phyloP scores from a whole-genome alignment of 2,888 invertebrate genomes.

The Aphrophora alni region DNA sequence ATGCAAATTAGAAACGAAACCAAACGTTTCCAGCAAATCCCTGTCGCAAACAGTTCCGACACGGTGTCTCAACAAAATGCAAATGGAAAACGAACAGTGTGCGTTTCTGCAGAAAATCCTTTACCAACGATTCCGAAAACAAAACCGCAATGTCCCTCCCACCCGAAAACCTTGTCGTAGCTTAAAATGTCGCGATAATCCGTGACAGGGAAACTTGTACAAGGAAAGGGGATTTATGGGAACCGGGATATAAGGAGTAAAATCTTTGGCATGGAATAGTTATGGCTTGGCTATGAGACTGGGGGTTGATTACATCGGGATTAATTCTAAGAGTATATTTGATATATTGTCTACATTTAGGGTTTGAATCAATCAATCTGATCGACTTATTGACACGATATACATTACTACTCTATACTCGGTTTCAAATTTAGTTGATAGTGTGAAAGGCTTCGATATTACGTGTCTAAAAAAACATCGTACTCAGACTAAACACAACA shows the following conservation, averaged over 20 bases:
- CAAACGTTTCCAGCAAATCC: slow-evolving; percentile 44
- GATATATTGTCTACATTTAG: not conserved
- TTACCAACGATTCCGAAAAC: not conserved
- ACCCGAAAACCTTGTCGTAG: not conserved
- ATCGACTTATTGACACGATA: not conserved
- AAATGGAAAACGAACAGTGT: not conserved
- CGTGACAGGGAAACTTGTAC: not conserved
- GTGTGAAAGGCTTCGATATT: no score
- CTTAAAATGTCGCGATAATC: not conserved
- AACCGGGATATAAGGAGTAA: not conserved
- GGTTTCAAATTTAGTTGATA: no score
- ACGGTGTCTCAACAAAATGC: not conserved
- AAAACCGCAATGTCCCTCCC: slow-evolving; percentile 4
- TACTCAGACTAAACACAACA: no score
- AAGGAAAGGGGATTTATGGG: not conserved
- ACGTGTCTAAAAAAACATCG: no score
- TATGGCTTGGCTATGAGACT: not conserved
- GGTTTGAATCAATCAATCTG: not conserved
- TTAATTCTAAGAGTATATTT: not conserved
- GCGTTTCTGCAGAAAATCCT: slow-evolving; percentile 1
- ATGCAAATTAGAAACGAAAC: slow-evolving; percentile 33
- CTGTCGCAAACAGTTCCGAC: not conserved
- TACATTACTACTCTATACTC: no score
- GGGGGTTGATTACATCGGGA: not conserved
- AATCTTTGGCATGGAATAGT: not conserved